Conservation (phyloP, 2,888 invertebrate species). For the Himalopsyche kuldschensis region DNA sequence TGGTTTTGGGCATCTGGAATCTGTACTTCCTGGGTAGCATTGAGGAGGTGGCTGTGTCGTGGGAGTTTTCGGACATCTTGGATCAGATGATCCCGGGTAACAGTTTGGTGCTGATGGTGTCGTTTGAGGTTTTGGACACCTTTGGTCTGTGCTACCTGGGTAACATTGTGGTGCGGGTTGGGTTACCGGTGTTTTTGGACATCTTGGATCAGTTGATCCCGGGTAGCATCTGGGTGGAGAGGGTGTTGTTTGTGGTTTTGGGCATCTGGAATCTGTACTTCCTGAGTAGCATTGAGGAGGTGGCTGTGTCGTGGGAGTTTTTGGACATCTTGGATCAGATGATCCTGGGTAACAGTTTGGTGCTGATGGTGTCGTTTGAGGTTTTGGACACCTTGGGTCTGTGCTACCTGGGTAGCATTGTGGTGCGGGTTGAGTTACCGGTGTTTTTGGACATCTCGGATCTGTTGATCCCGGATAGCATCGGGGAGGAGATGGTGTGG, state of each 20-base stretch:
- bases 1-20: slow-evolving; percentile 42
- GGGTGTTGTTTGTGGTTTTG: slow-evolving; percentile 39
- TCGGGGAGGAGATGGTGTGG: slow-evolving; percentile 32
- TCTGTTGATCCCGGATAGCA: slow-evolving; percentile 48
- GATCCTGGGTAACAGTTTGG: slow-evolving; percentile 46
- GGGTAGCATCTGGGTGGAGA: slow-evolving; percentile 45
- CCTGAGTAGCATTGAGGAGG: slow-evolving; percentile 44
- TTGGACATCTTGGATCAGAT: slow-evolving; percentile 44
- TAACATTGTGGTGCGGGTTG: slow-evolving; percentile 37
- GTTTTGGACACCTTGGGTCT: slow-evolving; percentile 43
- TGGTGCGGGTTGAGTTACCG: slow-evolving; percentile 33
- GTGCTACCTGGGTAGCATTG: slow-evolving; percentile 45
- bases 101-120: slow-evolving; percentile 45
- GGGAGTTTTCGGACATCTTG: slow-evolving; percentile 46
- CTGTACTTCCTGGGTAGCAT: slow-evolving; percentile 45
- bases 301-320: slow-evolving; percentile 40
- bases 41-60: slow-evolving; percentile 38
- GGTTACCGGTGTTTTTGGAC: slow-evolving; percentile 40
- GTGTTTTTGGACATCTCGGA: slow-evolving; percentile 44
- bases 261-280: slow-evolving; percentile 49
- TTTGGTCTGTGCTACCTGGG: slow-evolving; percentile 43
- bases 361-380: slow-evolving; percentile 32
- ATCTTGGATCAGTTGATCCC: slow-evolving; percentile 44
- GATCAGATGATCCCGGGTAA: slow-evolving; percentile 46
- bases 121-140: slow-evolving; percentile 40